Evolutionary conservation across 2,888 invertebrate genomes (phyloP).

Genomic region (Parnassius mnemosyne): DNA sequence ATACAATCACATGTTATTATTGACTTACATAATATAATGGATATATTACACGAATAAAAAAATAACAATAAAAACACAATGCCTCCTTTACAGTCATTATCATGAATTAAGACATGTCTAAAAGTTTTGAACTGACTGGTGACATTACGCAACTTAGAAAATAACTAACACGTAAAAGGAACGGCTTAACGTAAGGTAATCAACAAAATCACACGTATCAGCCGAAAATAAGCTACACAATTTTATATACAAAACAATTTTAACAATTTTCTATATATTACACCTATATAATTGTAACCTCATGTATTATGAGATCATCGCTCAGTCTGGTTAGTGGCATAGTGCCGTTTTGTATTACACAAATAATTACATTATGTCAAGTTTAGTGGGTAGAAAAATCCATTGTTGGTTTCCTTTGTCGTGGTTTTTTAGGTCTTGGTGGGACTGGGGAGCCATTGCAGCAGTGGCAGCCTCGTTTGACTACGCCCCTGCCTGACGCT

Average conservation of each 20-base stretch:
- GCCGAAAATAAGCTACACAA: conserved; percentile 49
- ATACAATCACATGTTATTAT: conserved; percentile 54
- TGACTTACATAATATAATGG: conserved; percentile 54
- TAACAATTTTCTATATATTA: conserved; percentile 53
- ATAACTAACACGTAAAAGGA: conserved; percentile 52
- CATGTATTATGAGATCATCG: conserved; percentile 51
- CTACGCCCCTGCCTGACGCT: conserved; percentile 77
- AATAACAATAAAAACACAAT: conserved; percentile 45
- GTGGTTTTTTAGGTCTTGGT: conserved; percentile 69
- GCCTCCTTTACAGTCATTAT: conserved; percentile 18
- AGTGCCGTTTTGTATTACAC: conserved; percentile 10
- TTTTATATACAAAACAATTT: conserved; percentile 74
- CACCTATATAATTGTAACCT: conserved; percentile 50
- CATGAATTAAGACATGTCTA: conserved; percentile 28
- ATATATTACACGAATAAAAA: conserved; percentile 61
- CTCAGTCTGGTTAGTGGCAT: conserved; percentile 49
- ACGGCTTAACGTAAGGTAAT: conserved; percentile 52
- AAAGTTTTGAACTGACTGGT: conserved; percentile 61
- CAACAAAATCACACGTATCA: conserved; percentile 44
- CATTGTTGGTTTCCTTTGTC: conserved; percentile 53
- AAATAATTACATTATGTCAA: not conserved
- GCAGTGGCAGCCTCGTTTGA: conserved; percentile 82
- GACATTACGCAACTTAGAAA: conserved; percentile 43
- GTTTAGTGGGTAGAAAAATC: conserved; percentile 42
- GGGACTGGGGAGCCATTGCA: conserved; percentile 81